These are phyloP conservation scores for Cataglyphis livida DNA, from an alignment of 2,888 invertebrate genomes.

Conservation along the genomic window DNA sequence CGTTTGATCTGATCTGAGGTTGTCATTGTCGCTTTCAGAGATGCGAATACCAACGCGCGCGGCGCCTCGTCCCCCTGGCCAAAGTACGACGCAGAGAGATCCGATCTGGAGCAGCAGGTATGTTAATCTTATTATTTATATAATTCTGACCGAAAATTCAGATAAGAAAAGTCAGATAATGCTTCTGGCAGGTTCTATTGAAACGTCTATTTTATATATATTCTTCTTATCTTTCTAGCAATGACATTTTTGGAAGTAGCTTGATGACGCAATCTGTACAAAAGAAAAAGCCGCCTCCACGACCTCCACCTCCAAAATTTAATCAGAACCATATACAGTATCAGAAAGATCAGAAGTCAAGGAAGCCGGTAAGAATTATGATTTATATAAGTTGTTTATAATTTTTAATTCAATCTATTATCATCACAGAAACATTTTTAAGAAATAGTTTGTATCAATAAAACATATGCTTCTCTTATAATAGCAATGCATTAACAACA, in stretches of 20 bases:
- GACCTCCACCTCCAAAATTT: conserved; percentile 90
- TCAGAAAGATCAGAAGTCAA: conserved; percentile 79
- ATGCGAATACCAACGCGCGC: conserved; percentile 89
- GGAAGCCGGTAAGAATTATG: conserved; percentile 77
- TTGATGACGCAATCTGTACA: conserved; percentile 86
- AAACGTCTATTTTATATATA: not conserved
- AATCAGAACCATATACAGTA: conserved; percentile 72
- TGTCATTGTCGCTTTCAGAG: conserved; percentile 83
- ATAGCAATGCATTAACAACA: not conserved
- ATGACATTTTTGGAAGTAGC: conserved; percentile 81
- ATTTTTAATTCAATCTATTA: not conserved
- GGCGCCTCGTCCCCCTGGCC: conserved; percentile 87
- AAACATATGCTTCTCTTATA: not conserved
- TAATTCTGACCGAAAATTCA: not conserved
- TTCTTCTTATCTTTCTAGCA: conserved; percentile 65
- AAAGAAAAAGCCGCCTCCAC: conserved; percentile 91
- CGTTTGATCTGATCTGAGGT: conserved; percentile 36
- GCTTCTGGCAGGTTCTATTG: not conserved
- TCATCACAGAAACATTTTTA: not conserved
- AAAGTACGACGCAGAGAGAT: conserved; percentile 71
- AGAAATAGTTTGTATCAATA: not conserved
- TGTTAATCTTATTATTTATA: conserved; percentile 46
- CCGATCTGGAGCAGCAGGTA: conserved; percentile 80
- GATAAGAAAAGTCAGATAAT: too few relatives aligned
- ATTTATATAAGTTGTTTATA: conserved; percentile 3